These are phyloP conservation scores for Falco rusticolus DNA, from an alignment of 2,797 vertebrate species.

Conservation along the genomic window DNA sequence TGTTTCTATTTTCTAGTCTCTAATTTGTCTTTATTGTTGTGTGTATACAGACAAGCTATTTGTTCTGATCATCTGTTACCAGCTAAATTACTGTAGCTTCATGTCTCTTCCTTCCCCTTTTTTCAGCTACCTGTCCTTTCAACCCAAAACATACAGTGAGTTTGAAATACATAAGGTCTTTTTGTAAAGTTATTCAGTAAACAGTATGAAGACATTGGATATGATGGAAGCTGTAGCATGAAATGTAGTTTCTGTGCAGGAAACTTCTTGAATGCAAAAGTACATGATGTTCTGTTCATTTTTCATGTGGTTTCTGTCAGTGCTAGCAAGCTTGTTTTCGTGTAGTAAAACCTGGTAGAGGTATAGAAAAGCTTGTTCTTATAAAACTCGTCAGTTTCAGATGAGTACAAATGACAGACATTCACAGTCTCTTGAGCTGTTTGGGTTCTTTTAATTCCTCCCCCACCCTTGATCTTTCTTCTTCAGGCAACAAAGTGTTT, in stretches of 20 bases:
- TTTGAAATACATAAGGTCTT: neutral
- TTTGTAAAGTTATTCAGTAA: neutral
- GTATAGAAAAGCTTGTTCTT: neutral
- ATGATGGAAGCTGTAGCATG: neutral
- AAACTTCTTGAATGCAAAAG: neutral
- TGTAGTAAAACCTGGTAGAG: neutral
- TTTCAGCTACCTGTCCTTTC: neutral
- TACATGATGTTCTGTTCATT: neutral
- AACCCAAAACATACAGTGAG: neutral
- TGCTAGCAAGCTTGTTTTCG: neutral
- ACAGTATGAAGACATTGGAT: neutral
- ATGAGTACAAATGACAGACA: neutral
- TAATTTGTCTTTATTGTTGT: neutral
- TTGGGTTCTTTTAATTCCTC: neutral
- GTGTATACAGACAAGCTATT: neutral
- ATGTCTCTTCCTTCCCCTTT: rapidly evolving
- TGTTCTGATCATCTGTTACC: neutral
- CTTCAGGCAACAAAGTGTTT: neutral
- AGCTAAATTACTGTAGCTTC: neutral
- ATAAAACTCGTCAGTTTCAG: neutral
- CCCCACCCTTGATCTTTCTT: neutral
- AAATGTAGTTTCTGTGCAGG: neutral
- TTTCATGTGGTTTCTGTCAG: neutral
- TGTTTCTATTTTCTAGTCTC: neutral
- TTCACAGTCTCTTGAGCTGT: neutral